Evolutionary conservation across 1,140 invertebrate genomes (phyloP), one percentile per base, ranked within the genome.

Genomic region (Hormaphis cornu): DNA sequence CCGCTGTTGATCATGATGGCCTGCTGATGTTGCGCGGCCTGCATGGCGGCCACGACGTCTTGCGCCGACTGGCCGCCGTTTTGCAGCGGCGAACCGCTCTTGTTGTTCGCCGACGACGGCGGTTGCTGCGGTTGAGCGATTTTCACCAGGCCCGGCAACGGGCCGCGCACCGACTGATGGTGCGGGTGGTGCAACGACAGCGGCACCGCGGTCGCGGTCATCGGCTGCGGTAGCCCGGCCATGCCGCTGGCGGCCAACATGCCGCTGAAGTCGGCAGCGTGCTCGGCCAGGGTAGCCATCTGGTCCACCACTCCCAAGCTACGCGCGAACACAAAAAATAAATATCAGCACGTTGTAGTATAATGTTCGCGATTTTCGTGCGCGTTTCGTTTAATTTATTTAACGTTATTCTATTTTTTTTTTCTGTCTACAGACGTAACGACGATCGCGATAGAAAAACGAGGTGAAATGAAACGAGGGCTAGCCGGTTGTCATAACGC

Each of bases 251-350:
- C 72, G n/a, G 71, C 59, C n/a, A 74, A 16, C 58, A 74, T 54
- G 24, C 73, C 71, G 54, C 73, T 74, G 14, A 74, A 72, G 53
- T 73, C 72, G 5, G 74, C 72, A 63, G 74, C 73, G 66, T 72
- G 73, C 35, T 75, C 74, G 22, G 73, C 73, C 26, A 75, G 37
- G 22, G 74, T 72, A 40, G 73, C 74, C 71, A 75, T 72, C 44
- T 71, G 72, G 53, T 75, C 74, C 74, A n/a, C n/a, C n/a, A 75
- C 72, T 61, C 74, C 74, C 73, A 75, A 73, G 70, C 74, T 75
- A 70, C n/a, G 73, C 72, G 61, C 54, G 24, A 69, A 40, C 2
- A 4, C 7, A 59, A 33, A 35, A 69, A 35, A 26, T 16, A 7
- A 26, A 24, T 26, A 14, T 26, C 24, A 9, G 5, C 24, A n/a